Conservation (phyloP, 2,113 vertebrate genomes). For the Gavialis gangeticus region DNA sequence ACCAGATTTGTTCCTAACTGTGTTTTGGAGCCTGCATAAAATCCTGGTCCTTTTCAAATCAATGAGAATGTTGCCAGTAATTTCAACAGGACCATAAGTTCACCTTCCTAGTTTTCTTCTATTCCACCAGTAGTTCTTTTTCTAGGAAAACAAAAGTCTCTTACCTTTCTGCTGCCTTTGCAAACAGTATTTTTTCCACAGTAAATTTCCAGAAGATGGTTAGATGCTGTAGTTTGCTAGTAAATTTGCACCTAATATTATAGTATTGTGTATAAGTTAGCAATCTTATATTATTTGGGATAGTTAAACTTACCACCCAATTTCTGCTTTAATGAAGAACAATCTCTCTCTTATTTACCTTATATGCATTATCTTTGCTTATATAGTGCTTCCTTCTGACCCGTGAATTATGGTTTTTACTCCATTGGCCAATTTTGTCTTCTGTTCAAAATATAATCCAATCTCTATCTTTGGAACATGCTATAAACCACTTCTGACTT, state of each 20-base stretch:
- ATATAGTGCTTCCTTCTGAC: slow-evolving; percentile 18
- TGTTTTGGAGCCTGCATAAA: background rate
- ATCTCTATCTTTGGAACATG: slow-evolving; percentile 40
- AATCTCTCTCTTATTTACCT: slow-evolving; percentile 21
- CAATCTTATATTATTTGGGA: slow-evolving; percentile 2
- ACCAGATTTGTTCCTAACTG: slow-evolving; percentile 9
- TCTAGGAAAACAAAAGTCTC: slow-evolving; percentile 49
- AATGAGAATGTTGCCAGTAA: background rate
- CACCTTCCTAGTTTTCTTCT: background rate
- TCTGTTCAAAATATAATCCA: slow-evolving; percentile 53
- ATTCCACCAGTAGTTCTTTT: slow-evolving; percentile 17
- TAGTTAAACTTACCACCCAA: slow-evolving; percentile 67
- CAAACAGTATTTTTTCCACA: slow-evolving; percentile 31
- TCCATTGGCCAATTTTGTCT: slow-evolving; percentile 73
- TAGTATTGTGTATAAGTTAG: slow-evolving; percentile 6
- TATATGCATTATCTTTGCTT: background rate
- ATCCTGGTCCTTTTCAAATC: slow-evolving; percentile 19
- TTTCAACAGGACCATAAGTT: slow-evolving; percentile 36
- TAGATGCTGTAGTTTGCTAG: slow-evolving; percentile 14
- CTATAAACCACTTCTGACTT: slow-evolving; percentile 44
- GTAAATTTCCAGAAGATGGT: slow-evolving; percentile 26
- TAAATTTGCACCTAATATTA: slow-evolving; percentile 27
- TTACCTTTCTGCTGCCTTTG: slow-evolving; percentile 60
- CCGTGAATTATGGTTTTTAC: slow-evolving; percentile 23
- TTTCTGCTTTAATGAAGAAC: slow-evolving; percentile 22